phyloP scores from a whole-genome alignment of 2,888 invertebrate species.

The Athrips mouffetella region DNA sequence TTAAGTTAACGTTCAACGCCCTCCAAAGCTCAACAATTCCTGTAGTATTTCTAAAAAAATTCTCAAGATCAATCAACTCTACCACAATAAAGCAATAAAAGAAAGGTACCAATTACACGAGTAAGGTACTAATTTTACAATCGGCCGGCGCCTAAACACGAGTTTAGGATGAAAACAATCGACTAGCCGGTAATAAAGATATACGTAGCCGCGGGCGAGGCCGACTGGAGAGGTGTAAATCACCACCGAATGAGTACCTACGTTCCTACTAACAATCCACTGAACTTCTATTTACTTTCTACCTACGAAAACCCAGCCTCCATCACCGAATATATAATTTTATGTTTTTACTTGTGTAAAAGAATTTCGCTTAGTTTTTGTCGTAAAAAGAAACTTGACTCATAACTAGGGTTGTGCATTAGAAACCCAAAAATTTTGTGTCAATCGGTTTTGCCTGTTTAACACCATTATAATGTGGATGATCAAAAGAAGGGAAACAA shows the following conservation, averaged over 20 bases:
- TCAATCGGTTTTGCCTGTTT: no score
- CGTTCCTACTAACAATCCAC: slow-evolving; percentile 1
- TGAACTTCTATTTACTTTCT: not conserved
- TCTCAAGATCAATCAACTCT: not conserved
- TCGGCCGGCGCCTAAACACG: slow-evolving; percentile 6
- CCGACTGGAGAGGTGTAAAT: not conserved
- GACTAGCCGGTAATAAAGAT: slow-evolving; percentile 7
- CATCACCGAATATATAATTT: not conserved
- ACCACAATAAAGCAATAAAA: slow-evolving; percentile 7
- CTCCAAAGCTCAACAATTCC: not conserved
- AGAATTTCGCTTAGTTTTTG: not conserved
- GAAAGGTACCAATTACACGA: slow-evolving; percentile 8
- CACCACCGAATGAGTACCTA: no score
- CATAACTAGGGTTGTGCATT: no score
- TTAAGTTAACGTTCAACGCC: no score
- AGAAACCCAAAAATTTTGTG: no score
- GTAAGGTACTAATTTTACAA: slow-evolving; percentile 12
- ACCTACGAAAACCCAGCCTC: slow-evolving; percentile 1
- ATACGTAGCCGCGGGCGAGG: slow-evolving; percentile 8
- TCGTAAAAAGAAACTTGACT: not conserved
- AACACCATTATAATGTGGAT: no score
- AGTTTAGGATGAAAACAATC: slow-evolving; percentile 13
- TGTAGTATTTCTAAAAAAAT: not conserved
- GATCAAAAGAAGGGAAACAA: no score
- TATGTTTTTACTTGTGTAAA: not conserved